phyloP scores from a whole-genome alignment of 2,888 invertebrate genomes.

The Lucinisca nassula region DNA sequence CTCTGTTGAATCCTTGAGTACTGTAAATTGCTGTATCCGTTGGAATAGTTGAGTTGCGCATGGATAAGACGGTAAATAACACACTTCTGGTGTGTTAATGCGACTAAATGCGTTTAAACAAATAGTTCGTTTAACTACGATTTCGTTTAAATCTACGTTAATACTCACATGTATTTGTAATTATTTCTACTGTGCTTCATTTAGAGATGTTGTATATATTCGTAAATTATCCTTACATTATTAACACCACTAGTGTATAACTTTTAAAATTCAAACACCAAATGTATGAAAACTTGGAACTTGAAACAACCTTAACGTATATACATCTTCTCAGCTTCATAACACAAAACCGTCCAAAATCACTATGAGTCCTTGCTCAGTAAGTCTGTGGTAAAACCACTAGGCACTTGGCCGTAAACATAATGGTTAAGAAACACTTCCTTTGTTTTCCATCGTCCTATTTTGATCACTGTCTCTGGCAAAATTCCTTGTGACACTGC shows the following conservation, averaged over 20 bases:
- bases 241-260: neutral
- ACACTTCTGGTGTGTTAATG: slow-evolving; percentile 5
- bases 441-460: slow-evolving; percentile 13
- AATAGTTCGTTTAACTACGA: too few relatives aligned
- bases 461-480: slow-evolving; percentile 8
- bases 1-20: too few relatives aligned
- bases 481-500: neutral
- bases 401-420: neutral
- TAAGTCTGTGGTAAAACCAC: neutral
- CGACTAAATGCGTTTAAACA: neutral
- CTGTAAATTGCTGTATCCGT: too few relatives aligned
- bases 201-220: neutral
- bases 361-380: neutral
- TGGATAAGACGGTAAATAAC: too few relatives aligned
- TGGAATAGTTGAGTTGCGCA: too few relatives aligned
- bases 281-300: neutral
- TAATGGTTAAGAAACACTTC: slow-evolving; percentile 8
- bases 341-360: neutral
- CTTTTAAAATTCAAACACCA: neutral
- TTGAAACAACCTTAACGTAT: neutral
- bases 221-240: neutral
- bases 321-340: neutral
- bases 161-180: too few relatives aligned
- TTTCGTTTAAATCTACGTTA: too few relatives aligned
- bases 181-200: slow-evolving; percentile 10